A percentile compares a stretch with the other conserved stretches of the same genome.
phyloP scores from a whole-genome alignment of 2,113 vertebrate genomes.

The Dryoscopus gambensis region DNA sequence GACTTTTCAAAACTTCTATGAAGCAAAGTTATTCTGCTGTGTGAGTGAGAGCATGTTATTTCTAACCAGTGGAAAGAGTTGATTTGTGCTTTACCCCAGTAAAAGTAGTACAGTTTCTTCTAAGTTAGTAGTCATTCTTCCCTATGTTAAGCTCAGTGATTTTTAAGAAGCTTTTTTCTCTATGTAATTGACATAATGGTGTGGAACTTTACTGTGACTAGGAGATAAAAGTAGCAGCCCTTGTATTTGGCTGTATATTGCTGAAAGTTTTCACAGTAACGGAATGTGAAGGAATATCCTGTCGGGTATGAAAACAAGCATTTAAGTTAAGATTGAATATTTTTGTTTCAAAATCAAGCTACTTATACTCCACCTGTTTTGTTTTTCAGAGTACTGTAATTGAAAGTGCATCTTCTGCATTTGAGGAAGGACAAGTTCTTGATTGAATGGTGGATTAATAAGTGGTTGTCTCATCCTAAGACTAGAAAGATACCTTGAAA shows the following conservation, averaged over 20 bases:
- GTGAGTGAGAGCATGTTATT: background rate
- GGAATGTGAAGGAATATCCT: background rate
- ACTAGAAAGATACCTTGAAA: slow-evolving; percentile 11
- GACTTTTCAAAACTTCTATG: background rate
- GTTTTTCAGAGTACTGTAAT: slow-evolving; percentile 67
- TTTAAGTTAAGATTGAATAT: background rate
- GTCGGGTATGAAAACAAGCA: background rate
- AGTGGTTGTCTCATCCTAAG: slow-evolving; percentile 14
- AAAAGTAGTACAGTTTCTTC: background rate
- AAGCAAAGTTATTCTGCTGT: background rate
- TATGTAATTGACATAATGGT: background rate
- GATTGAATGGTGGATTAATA: slow-evolving; percentile 69
- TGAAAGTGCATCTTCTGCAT: slow-evolving; percentile 23
- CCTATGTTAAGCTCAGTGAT: background rate
- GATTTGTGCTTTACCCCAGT: background rate
- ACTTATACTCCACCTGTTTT: background rate
- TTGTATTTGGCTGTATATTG: background rate
- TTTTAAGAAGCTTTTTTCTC: background rate
- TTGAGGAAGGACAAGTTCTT: slow-evolving; percentile 1
- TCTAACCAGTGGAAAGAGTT: background rate
- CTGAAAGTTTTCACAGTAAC: background rate
- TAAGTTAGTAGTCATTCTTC: background rate
- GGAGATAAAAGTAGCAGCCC: background rate
- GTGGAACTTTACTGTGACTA: background rate
- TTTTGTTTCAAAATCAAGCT: background rate